phyloP scores from a whole-genome alignment of 2,797 vertebrate genomes.

The Neosilurus mollespiculum region DNA sequence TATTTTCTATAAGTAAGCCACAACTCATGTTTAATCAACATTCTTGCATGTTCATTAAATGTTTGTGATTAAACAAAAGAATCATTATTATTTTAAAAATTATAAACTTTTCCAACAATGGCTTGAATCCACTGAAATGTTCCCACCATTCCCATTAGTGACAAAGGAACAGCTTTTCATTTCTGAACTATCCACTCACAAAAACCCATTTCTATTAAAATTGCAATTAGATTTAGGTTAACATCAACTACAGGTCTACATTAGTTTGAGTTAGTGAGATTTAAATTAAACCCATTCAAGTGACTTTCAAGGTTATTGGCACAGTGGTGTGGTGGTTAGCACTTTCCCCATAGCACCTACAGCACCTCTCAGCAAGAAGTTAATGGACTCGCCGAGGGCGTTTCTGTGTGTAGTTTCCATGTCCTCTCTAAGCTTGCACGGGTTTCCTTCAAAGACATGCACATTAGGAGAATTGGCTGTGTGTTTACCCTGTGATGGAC shows the following conservation, averaged over 20 bases:
- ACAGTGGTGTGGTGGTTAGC: no score
- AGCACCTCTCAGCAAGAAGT: no score
- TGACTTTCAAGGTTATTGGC: background rate
- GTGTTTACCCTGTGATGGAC: no score
- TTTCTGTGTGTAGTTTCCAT: no score
- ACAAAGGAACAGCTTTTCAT: background rate
- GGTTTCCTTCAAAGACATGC: no score
- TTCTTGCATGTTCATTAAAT: background rate
- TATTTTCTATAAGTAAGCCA: background rate
- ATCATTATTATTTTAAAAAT: background rate
- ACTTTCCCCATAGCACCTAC: no score
- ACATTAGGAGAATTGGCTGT: no score
- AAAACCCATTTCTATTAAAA: background rate
- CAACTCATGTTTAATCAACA: background rate
- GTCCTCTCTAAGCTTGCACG: no score
- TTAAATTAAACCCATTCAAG: background rate
- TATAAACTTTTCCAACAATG: background rate
- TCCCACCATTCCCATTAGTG: background rate
- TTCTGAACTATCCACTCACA: background rate
- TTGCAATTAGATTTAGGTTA: background rate
- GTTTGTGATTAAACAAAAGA: background rate
- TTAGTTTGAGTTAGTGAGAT: background rate
- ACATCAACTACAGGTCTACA: background rate
- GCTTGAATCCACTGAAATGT: background rate
- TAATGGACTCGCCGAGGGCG: no score